Base-by-base conservation (phyloP, 2,888 invertebrate genomes). In the Drosophila prostipennis region DNA sequence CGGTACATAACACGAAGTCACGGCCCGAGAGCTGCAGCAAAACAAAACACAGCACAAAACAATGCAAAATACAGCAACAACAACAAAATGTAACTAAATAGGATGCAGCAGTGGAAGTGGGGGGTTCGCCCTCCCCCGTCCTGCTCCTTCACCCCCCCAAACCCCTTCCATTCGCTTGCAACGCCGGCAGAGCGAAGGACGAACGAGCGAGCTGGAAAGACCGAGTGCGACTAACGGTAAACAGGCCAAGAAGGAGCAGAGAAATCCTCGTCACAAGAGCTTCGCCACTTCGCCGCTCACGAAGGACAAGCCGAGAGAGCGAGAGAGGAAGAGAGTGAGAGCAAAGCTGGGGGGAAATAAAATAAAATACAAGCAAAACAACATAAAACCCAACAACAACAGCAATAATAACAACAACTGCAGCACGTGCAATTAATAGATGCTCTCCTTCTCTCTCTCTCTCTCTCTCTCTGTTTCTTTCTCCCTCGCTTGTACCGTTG, bases 1-100 rank as follows among this genome's bases (percentile, higher is more conserved):
- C 79, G 79, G 71, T 81, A 79, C 32, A 86, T 87, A 87, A 78
- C 79, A 78, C 87, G 84, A 83, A 85, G 80, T 80, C 80, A 79
- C 77, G 73, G 79, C 70, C 77, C 72, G 77, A 74, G 60, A 72
- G 79, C 63, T 77, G 71, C 77, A 78, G 74, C 84, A 85, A 80
- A 89, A 89, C 85, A 86, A 87, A 89, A 89, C 80, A 79, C 86
- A 89, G 88, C 87, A 89, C 90, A 89, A 89, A 86, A 89, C 89
- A 89, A 89, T 84, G 87, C 89, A 89, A 82, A 89, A 89, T 88
- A 85, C 84, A 79, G 55, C 65, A 64, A 53, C 64, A 83, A 67
- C 67, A 71, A 74, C 76, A 79, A 78, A 70, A 73, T 86, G 83
- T 86, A 87, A 85, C 84, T 87, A 85, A 85, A 85, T 87, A 85